Conservation (phyloP, 2,888 invertebrate species). For the Seira musarum region DNA sequence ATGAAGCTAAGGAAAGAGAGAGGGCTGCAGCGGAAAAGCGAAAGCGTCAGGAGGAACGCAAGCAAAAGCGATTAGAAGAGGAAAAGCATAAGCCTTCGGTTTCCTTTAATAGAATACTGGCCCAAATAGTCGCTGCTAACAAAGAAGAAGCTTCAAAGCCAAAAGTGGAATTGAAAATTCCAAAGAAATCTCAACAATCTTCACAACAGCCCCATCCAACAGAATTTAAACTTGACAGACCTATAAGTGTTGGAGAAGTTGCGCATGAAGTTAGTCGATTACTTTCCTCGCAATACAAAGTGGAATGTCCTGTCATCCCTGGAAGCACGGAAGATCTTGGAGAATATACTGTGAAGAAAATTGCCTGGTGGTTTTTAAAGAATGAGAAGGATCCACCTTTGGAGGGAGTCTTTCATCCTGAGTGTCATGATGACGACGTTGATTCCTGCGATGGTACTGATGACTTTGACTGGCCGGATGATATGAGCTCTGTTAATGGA, state of each 20-base stretch:
- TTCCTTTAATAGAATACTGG: slow-evolving; percentile 49
- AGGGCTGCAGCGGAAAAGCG: slow-evolving; percentile 27
- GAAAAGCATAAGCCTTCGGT: slow-evolving; percentile 46
- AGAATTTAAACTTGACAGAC: slow-evolving; percentile 15
- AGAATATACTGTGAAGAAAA: slow-evolving; percentile 56
- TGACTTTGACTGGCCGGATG: slow-evolving; percentile 40
- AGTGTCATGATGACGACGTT: slow-evolving; percentile 52
- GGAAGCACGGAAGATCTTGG: slow-evolving; percentile 30
- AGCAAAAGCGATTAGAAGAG: slow-evolving; percentile 16
- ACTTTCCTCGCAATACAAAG: slow-evolving; percentile 22
- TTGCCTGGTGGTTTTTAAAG: slow-evolving; percentile 59
- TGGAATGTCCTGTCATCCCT: slow-evolving; percentile 49
- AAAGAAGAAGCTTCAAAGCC: slow-evolving; percentile 44
- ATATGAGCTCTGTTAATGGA: slow-evolving; percentile 51
- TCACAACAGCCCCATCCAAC: not conserved
- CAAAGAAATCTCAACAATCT: slow-evolving; percentile 29
- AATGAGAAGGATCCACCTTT: slow-evolving; percentile 48
- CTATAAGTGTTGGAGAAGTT: slow-evolving; percentile 34
- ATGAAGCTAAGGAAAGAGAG: slow-evolving; percentile 34
- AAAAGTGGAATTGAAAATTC: slow-evolving; percentile 52
- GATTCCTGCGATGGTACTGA: slow-evolving; percentile 20
- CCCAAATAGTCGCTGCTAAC: slow-evolving; percentile 52
- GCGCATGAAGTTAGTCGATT: slow-evolving; percentile 47
- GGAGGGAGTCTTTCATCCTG: slow-evolving; percentile 45
- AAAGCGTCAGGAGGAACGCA: slow-evolving; percentile 14